phyloP scores from a whole-genome alignment of 2,113 vertebrate species.

The Oryzias celebensis region DNA sequence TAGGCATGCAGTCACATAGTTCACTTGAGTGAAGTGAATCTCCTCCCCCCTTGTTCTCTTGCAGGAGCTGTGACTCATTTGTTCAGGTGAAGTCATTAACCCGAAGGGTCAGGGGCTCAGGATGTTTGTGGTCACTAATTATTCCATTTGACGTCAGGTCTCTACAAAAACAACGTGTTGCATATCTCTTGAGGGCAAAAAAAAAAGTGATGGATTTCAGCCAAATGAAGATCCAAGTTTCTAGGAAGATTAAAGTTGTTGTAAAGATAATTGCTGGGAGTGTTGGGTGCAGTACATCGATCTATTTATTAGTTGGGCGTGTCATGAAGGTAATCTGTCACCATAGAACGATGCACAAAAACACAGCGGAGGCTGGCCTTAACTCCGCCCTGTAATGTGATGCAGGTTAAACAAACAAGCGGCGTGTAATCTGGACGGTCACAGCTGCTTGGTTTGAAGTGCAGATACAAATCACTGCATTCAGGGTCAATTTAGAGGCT shows the following conservation, averaged over 20 bases:
- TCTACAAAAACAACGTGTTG: neutral
- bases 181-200: neutral
- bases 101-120: neutral
- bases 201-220: constrained; percentile 39
- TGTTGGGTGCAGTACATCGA: constrained; percentile 1
- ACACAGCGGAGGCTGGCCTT: neutral
- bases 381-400: neutral
- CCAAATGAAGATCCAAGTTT: neutral
- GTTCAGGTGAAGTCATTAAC: neutral
- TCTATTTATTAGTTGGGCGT: neutral
- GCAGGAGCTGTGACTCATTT: constrained; percentile 22
- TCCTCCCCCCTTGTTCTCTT: neutral
- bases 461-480: constrained; percentile 1
- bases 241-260: neutral
- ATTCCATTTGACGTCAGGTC: neutral
- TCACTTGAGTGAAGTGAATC: neutral
- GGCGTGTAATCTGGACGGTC: neutral
- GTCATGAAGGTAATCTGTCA: constrained; percentile 4
- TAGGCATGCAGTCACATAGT: neutral
- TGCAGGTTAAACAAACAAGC: neutral
- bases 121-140: neutral
- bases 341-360: constrained; percentile 14
- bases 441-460: constrained; percentile 3
- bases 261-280: constrained; percentile 45
- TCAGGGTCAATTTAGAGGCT: neutral